These are phyloP conservation scores for Ammodytes dubius DNA, from an alignment of 2,113 vertebrate genomes.

Conservation along the genomic window DNA sequence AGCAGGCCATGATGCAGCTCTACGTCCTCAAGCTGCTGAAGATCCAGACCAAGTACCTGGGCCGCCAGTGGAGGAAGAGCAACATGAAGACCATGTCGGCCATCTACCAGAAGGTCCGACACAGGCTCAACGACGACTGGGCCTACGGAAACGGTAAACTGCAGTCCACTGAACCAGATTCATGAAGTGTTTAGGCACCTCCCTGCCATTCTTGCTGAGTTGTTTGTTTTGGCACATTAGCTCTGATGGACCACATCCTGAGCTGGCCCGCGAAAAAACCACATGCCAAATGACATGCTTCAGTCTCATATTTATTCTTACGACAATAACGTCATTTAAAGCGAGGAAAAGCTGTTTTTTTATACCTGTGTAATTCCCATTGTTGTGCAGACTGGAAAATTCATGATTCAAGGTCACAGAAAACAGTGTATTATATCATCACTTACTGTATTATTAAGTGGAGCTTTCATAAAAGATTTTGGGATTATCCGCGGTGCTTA, in stretches of 20 bases:
- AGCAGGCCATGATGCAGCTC: slow-evolving; percentile 98
- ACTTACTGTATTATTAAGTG: not conserved
- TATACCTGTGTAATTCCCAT: not conserved
- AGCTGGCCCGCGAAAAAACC: too few relatives aligned
- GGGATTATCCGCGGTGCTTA: not conserved
- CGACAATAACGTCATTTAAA: not conserved
- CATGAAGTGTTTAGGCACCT: slow-evolving; percentile 76
- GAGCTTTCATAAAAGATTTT: slow-evolving; percentile 4
- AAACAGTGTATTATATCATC: not conserved
- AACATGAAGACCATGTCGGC: slow-evolving; percentile 99
- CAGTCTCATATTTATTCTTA: not conserved
- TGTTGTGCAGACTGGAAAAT: not conserved
- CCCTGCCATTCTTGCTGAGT: not conserved
- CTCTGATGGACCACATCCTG: not conserved
- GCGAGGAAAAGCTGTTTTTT: not conserved
- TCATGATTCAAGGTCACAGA: not conserved
- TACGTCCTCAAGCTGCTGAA: slow-evolving; percentile 97
- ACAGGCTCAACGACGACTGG: slow-evolving; percentile 98
- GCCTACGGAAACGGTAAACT: slow-evolving; percentile 95
- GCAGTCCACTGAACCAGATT: slow-evolving; percentile 89
- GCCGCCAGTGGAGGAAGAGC: slow-evolving; percentile 98
- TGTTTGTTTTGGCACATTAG: too few relatives aligned
- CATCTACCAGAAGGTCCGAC: slow-evolving; percentile 98
- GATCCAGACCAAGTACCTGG: slow-evolving; percentile 98
- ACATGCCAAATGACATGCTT: not conserved